Evolutionary conservation across 1,140 invertebrate genomes (phyloP), one percentile per base, ranked within the genome.

Genomic region (Psilanteris sp.): DNA sequence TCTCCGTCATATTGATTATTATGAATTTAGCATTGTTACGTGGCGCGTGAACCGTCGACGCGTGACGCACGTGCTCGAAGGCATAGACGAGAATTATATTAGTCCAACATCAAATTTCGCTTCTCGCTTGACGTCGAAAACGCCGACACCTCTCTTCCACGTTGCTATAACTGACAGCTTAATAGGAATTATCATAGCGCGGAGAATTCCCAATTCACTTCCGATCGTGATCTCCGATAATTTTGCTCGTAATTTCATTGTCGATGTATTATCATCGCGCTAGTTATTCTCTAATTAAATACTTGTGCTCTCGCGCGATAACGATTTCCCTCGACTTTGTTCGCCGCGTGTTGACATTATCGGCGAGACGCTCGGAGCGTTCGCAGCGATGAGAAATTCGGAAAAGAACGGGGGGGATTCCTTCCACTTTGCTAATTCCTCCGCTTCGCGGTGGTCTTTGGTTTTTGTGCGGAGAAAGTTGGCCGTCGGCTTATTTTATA

Each of bases 151-250:
- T 74, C 62, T 74, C 71, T 59, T 64, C 24, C 62, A 54, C 39
- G 54, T 54, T 54, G 36, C 62, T 46, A 46, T 29, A 48, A 68
- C 72, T 75, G 72, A 75, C 72, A 75, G 55, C 62, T 75, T 75
- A 75, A 75, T 64, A 68, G 72, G 72, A 66, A 75, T 75, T 75
- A 75, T 75, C 72, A 75, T 68, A 50, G 72, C 62, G 36, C 37
- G 26, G 71, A 41, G 62, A 62, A 75, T 75, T 75, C 72, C 62
- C 72, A 61, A 75, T 68, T 54, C 62, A 62, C 62, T 68, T 68
- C 62, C 62, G 72, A 75, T 75, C 62, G 62, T 75, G 48, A 64
- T 75, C 72, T 54, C 55, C 55, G 72, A 75, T 75, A 75, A 75
- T 75, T 75, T 59, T 31, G 32, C 55, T 55, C 52, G 54, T 75